Evolutionary conservation across 1,140 invertebrate genomes (phyloP).

Genomic region (Philopotamus ludificatus): DNA sequence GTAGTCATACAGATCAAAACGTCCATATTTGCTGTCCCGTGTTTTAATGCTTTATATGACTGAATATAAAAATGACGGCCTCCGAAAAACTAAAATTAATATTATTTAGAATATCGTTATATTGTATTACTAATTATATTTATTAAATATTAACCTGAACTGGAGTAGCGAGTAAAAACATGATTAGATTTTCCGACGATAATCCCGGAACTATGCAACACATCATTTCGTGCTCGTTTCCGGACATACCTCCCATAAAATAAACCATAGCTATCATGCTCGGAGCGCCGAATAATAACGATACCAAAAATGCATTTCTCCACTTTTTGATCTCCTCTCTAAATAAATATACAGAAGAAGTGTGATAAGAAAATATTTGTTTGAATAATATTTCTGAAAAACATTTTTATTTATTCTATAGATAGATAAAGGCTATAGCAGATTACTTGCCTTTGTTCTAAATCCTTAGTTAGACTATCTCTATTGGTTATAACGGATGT

Average conservation of each 20-base stretch:
- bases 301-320: slow-evolving; percentile 91
- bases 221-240: slow-evolving; percentile 55
- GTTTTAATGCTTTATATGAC: slow-evolving; percentile 86
- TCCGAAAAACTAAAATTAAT: slow-evolving; percentile 77
- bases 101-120: slow-evolving; percentile 17
- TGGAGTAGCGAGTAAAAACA: slow-evolving; percentile 93
- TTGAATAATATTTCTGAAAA: too few species aligned
- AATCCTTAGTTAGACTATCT: slow-evolving; percentile 60
- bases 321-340: slow-evolving; percentile 91
- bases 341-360: slow-evolving; percentile 41
- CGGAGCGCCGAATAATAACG: slow-evolving; percentile 90
- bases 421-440: slow-evolving; percentile 22
- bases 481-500: slow-evolving; percentile 61
- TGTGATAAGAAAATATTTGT: not conserved
- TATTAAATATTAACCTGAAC: slow-evolving; percentile 72
- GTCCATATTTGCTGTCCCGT: slow-evolving; percentile 97
- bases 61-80: slow-evolving; percentile 97
- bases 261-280: slow-evolving; percentile 97
- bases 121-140: not conserved
- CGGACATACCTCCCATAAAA: slow-evolving; percentile 77
- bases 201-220: slow-evolving; percentile 88
- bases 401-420: not conserved
- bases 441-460: slow-evolving; percentile 66
- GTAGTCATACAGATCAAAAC: slow-evolving; percentile 97
- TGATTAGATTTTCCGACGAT: slow-evolving; percentile 91